A percentile compares a stretch with the other conserved stretches of the same genome.
Conservation (phyloP, 2,113 vertebrate genomes). For the Erythrocercus mccallii region DNA sequence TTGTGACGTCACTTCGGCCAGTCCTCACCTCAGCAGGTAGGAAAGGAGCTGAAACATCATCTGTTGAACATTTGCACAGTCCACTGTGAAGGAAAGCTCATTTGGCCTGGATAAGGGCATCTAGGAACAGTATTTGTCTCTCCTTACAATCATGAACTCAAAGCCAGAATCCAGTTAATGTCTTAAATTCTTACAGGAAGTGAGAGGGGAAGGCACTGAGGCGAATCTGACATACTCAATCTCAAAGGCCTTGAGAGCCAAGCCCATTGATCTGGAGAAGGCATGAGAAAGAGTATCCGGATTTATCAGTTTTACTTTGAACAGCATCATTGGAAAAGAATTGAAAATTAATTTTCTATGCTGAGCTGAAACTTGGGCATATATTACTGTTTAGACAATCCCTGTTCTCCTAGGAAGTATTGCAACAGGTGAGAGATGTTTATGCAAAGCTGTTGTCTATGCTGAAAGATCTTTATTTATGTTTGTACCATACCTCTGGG, state of each 20-base stretch:
- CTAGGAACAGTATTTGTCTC: background rate
- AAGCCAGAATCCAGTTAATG: background rate
- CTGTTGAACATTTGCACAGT: background rate
- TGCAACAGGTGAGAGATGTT: background rate
- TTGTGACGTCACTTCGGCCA: background rate
- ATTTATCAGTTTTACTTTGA: background rate
- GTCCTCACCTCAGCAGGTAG: background rate
- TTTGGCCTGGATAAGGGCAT: background rate
- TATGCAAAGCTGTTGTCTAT: background rate
- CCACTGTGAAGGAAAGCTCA: background rate
- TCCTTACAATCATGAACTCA: background rate
- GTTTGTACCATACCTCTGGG: background rate
- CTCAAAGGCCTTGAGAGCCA: background rate
- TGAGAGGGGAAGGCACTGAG: background rate
- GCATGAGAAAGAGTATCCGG: background rate
- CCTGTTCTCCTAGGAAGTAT: background rate
- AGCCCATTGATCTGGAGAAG: fast-evolving
- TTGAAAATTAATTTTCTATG: background rate
- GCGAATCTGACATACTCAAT: background rate
- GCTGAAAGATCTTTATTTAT: background rate
- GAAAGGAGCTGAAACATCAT: background rate
- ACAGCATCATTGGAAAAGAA: background rate
- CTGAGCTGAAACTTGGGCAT: background rate
- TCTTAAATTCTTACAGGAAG: background rate
- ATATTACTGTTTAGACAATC: background rate